phyloP scores from a whole-genome alignment of 2,888 invertebrate species.

The Thera obeliscata region DNA sequence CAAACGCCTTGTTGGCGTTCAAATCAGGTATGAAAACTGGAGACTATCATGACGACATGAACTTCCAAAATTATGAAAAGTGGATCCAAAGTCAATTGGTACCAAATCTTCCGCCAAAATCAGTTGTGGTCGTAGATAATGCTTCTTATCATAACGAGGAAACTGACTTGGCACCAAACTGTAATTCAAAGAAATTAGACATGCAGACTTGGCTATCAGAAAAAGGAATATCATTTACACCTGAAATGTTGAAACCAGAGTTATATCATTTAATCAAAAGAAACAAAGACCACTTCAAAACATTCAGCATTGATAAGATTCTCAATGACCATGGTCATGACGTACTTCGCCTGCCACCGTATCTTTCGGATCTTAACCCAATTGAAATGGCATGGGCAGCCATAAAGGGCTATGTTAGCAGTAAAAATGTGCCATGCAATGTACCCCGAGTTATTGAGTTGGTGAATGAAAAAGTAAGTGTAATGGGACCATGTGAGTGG shows the following conservation, averaged over 20 bases:
- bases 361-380: not conserved
- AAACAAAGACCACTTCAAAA: not conserved
- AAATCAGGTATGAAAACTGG: conserved; percentile 42
- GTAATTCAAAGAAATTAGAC: not conserved
- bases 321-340: not conserved
- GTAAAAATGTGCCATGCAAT: not conserved
- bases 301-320: not conserved
- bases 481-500: not conserved
- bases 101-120: conserved; percentile 43
- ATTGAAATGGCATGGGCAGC: conserved; percentile 3
- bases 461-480: conserved; percentile 2
- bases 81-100: conserved; percentile 47
- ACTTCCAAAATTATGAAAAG: conserved; percentile 44
- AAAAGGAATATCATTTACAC: not conserved
- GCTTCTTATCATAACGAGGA: not conserved
- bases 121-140: conserved; percentile 1
- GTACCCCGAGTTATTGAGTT: not conserved
- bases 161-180: not conserved
- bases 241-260: not conserved
- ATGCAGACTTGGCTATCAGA: not conserved
- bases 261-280: conserved; percentile 1
- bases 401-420: not conserved
- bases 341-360: not conserved
- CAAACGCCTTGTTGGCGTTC: conserved; percentile 38
- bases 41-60: conserved; percentile 52